Percentiles rank a stretch among this genome's conserved stretches.
Evolutionary conservation across 2,888 invertebrate species (phyloP).

Genomic region (Eupithecia abbreviata): DNA sequence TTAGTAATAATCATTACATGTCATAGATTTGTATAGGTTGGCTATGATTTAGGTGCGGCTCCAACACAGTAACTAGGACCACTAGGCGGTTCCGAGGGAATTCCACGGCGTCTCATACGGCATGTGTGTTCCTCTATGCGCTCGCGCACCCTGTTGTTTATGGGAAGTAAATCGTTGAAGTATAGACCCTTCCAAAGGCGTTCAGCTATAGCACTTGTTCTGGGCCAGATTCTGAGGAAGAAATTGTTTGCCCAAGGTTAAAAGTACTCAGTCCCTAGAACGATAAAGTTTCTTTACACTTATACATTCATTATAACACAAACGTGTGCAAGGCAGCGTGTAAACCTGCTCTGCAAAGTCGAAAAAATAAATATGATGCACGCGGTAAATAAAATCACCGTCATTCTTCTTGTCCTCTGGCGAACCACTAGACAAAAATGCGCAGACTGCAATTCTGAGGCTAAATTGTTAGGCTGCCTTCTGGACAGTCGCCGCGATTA

Average conservation of each 20-base stretch:
- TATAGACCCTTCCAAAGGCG: neutral
- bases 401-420: too few species aligned
- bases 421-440: too few species aligned
- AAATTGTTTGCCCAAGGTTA: neutral
- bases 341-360: neutral
- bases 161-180: neutral
- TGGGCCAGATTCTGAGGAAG: neutral
- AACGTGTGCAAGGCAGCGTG: neutral
- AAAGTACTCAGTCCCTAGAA: neutral
- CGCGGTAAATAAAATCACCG: too few species aligned
- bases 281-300: neutral
- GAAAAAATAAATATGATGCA: neutral
- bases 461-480: too few species aligned
- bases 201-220: constrained; percentile 5
- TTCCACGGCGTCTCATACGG: constrained; percentile 4
- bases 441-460: too few species aligned
- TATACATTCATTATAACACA: neutral
- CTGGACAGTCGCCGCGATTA: too few species aligned
- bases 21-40: neutral
- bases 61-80: constrained; percentile 3
- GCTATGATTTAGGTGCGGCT: neutral
- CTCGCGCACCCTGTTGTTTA: neutral
- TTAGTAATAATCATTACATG: too few species aligned
- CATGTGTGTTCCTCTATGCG: constrained; percentile 1
- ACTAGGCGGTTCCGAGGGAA: neutral